Conservation (phyloP, 2,113 vertebrate genomes). For the Oreotrochilus melanogaster region DNA sequence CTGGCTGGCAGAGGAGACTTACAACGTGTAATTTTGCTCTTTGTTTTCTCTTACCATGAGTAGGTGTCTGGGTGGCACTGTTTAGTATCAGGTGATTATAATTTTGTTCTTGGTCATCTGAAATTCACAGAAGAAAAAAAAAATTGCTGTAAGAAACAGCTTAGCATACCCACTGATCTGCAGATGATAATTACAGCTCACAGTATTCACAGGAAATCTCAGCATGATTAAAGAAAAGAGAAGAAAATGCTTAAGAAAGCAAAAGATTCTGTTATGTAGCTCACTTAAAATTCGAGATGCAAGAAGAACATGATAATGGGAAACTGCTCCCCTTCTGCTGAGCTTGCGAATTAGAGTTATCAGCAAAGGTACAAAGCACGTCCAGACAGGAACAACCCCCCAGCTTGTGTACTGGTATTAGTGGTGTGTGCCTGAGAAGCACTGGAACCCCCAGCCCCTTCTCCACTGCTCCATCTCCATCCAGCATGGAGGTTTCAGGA, state of each 20-base stretch:
- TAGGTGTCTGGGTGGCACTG: conserved; percentile 93
- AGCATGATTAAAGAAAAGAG: conserved; percentile 56
- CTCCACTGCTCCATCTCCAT: not conserved
- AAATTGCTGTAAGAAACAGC: conserved; percentile 61
- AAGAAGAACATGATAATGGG: conserved; percentile 16
- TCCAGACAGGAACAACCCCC: not conserved
- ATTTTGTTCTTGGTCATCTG: conserved; percentile 94
- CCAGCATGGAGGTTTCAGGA: not conserved
- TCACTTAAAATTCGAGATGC: conserved; percentile 60
- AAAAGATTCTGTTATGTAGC: conserved; percentile 50
- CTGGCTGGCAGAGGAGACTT: conserved; percentile 64
- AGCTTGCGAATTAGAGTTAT: conserved; percentile 4
- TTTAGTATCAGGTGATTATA: conserved; percentile 94
- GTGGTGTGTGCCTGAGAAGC: not conserved
- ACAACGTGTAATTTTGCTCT: conserved; percentile 64
- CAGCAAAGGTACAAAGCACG: not conserved
- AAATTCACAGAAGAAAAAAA: conserved; percentile 76
- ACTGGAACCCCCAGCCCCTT: not conserved
- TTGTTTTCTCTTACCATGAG: conserved; percentile 89
- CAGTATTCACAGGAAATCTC: conserved; percentile 66
- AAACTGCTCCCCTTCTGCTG: conserved; percentile 31
- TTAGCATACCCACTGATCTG: conserved; percentile 18
- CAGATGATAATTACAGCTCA: conserved; percentile 73
- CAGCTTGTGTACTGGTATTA: rapidly evolving
- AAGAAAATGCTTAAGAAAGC: conserved; percentile 70